Percentiles rank a stretch among this genome's conserved stretches.
These are phyloP conservation scores for Alfaro cultratus DNA, from an alignment of 2,797 vertebrate species.

Conservation along the genomic window DNA sequence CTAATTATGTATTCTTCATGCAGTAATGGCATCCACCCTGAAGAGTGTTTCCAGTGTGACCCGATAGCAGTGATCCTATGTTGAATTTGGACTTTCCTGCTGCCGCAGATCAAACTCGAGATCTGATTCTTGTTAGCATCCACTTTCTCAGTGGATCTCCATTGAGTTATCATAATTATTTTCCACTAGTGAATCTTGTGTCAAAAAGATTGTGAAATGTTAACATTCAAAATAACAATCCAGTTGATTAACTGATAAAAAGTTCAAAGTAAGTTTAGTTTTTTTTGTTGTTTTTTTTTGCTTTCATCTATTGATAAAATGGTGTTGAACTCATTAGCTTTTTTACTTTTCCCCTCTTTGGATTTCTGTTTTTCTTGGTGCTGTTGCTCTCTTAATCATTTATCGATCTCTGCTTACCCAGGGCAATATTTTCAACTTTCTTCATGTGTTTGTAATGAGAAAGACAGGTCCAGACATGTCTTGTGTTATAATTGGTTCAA, in stretches of 20 bases:
- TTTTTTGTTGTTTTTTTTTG: neutral
- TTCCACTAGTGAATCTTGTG: neutral
- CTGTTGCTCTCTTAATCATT: constrained; percentile 17
- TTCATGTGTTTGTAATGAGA: neutral
- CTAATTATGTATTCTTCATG: neutral
- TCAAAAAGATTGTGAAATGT: neutral
- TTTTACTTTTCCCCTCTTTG: neutral
- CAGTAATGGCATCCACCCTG: neutral
- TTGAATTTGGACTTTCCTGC: neutral
- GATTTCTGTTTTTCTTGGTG: neutral
- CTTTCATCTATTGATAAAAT: neutral
- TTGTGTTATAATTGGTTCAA: neutral
- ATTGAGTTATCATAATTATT: neutral
- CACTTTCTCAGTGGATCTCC: neutral
- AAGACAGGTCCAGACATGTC: neutral
- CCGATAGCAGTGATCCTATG: neutral
- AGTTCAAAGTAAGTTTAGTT: neutral
- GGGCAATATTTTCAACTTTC: neutral
- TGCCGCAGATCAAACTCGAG: neutral
- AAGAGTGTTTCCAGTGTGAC: neutral
- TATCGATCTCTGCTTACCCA: neutral
- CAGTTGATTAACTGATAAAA: neutral
- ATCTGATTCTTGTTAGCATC: neutral
- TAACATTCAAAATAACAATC: neutral
- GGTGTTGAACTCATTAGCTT: neutral